These are phyloP conservation scores for Capra hircus DNA, from an alignment of 2,113 vertebrate genomes.

Conservation along the genomic window DNA sequence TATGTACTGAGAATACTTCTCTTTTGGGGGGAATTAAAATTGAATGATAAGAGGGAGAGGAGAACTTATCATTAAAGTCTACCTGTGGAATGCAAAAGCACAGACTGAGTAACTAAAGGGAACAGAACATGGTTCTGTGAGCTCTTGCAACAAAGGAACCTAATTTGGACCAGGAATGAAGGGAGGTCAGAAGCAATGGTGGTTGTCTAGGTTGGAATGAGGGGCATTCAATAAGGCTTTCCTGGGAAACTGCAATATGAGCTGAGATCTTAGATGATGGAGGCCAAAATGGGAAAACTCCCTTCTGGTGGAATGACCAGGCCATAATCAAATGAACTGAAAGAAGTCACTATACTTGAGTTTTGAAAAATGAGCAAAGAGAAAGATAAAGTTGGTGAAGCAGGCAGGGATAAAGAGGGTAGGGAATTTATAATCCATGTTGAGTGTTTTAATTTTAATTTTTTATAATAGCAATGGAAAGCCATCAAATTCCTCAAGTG, in stretches of 20 bases:
- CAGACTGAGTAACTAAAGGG: neutral
- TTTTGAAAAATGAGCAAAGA: neutral
- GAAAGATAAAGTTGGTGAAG: neutral
- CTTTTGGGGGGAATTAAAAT: neutral
- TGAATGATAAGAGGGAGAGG: neutral
- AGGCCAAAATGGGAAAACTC: neutral
- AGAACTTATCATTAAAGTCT: neutral
- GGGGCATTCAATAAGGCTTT: neutral
- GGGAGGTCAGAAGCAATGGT: neutral
- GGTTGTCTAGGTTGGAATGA: neutral
- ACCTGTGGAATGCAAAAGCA: neutral
- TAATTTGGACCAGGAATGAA: neutral
- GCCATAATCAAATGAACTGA: neutral
- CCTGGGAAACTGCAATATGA: neutral
- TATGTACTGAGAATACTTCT: neutral
- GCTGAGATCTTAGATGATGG: neutral
- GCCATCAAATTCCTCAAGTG: neutral
- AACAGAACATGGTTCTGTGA: neutral
- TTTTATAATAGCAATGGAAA: neutral
- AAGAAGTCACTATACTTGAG: neutral
- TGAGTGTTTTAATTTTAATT: neutral
- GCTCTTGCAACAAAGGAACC: neutral
- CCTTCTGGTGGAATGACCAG: neutral
- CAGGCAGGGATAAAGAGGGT: neutral
- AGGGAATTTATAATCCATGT: neutral